These are phyloP conservation scores for Coregonus suidteri DNA, from an alignment of 2,797 vertebrate species.

Conservation along the genomic window DNA sequence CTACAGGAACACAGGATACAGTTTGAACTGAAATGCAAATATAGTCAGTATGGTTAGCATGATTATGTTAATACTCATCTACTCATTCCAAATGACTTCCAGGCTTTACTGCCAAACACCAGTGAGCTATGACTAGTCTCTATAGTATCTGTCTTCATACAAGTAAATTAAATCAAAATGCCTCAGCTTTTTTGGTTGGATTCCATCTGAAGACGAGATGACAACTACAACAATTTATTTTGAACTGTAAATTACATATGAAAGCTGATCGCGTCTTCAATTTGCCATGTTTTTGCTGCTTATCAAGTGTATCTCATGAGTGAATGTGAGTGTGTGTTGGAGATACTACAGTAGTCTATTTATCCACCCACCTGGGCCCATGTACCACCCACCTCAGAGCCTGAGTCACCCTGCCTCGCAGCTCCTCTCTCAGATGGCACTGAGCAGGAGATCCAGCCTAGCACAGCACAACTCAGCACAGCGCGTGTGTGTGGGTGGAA, in stretches of 20 bases:
- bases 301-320: slow-evolving; percentile 72
- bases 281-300: slow-evolving; percentile 73
- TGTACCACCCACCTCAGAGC: slow-evolving; percentile 62
- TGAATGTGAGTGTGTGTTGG: slow-evolving; percentile 68
- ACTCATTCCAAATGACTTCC: slow-evolving; percentile 69
- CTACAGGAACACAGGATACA: neutral
- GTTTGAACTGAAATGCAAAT: slow-evolving; percentile 67
- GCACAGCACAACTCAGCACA: slow-evolving; percentile 67
- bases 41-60: slow-evolving; percentile 57
- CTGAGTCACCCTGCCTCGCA: slow-evolving; percentile 77
- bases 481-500: slow-evolving; percentile 62
- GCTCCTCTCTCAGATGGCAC: slow-evolving; percentile 72
- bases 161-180: slow-evolving; percentile 70
- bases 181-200: slow-evolving; percentile 53
- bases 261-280: slow-evolving; percentile 71
- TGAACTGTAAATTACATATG: slow-evolving; percentile 76
- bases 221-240: slow-evolving; percentile 55
- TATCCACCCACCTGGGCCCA: slow-evolving; percentile 69
- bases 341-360: slow-evolving; percentile 79
- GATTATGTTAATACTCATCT: slow-evolving; percentile 77
- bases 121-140: slow-evolving; percentile 42
- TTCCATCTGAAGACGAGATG: slow-evolving; percentile 70
- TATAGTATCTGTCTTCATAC: slow-evolving; percentile 64
- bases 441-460: slow-evolving; percentile 70
- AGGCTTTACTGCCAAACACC: slow-evolving; percentile 41